Evolutionary conservation across 2,797 vertebrate species (phyloP), one percentile per base, ranked within the genome.

Genomic region (Rhinophrynus dorsalis): DNA sequence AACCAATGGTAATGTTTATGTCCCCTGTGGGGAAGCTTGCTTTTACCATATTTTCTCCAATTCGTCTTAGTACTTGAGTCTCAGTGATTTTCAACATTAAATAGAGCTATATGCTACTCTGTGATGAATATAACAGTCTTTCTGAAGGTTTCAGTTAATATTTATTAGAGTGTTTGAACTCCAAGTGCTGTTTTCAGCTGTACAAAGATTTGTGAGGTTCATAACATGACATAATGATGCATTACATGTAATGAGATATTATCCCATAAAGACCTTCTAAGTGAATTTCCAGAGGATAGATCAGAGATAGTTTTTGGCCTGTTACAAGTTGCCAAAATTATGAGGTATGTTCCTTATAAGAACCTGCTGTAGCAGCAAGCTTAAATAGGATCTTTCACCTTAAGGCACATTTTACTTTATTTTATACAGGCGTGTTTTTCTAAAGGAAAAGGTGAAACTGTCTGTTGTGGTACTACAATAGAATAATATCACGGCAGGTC

Each of bases 231-330:
- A 71, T 74, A 76, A 75, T 32, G 33, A 67, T 74, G 55, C 65
- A 75, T 69, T 51, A 9, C 1, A 27, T 52, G 4, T 55, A 58
- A 37, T 77, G 80, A 82, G 77, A 75, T 78, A 68, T 75, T 2
- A 44, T 50, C 27, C 0, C 0, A 58, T 73, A 68, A 51, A 77
- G 82, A 82, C 64, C 74, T 76, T 82, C 78, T 77, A 80, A 78
- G 5, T 57, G 21, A 74, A 45, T 79, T 82, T 83, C 80, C 82
- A 81, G 75, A 73, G 74, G 24, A 32, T 40, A 4, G 66, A 47
- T 65, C 67, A 64, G 38, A 64, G 37, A 62, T 50, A 11, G 55
- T 13, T 75, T 37, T 59, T 56, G 75, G 37, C 56, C 61, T 38
- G 74, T 73, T 63, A 5, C 32, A 20, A 18, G 12, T 1, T 13